Percentiles rank a stretch among this genome's conserved stretches.
Conservation (phyloP, 2,797 vertebrate species). For the Simalia tracyae region DNA sequence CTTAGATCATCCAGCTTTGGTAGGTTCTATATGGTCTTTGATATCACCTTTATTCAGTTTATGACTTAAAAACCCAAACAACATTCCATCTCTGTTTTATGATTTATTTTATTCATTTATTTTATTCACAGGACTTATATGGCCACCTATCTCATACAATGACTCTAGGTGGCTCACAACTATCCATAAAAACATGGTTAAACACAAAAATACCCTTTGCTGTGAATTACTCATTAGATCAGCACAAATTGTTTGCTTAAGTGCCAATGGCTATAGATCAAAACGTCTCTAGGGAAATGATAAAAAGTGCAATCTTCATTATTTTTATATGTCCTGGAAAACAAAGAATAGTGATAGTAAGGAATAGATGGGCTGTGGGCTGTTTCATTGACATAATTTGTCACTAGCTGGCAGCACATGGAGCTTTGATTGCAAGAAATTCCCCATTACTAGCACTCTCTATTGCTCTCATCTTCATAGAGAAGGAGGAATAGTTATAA, state of each 20-base stretch:
- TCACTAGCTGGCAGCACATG: not conserved
- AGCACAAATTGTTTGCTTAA: constrained; percentile 34
- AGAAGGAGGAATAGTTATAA: constrained; percentile 22
- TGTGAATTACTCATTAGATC: constrained; percentile 7
- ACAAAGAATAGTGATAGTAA: not conserved
- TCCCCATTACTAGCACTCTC: not conserved
- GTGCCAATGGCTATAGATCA: constrained; percentile 1
- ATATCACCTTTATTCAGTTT: not conserved
- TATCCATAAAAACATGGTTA: too few relatives aligned
- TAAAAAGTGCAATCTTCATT: not conserved
- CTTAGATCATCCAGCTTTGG: not conserved
- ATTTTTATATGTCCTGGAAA: constrained; percentile 22
- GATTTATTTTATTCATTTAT: not conserved
- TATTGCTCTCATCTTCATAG: not conserved
- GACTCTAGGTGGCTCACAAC: not conserved
- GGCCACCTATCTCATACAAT: not conserved
- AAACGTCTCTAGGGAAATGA: constrained; percentile 10
- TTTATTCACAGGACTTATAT: not conserved
- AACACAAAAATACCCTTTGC: not conserved
- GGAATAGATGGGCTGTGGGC: not conserved
- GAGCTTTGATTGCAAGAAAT: constrained; percentile 8
- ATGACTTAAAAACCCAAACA: not conserved
- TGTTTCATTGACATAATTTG: constrained; percentile 22
- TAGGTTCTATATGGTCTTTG: not conserved
- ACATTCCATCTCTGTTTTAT: not conserved